phyloP scores from a whole-genome alignment of 2,113 vertebrate species.

The Planiliza haematocheilus region DNA sequence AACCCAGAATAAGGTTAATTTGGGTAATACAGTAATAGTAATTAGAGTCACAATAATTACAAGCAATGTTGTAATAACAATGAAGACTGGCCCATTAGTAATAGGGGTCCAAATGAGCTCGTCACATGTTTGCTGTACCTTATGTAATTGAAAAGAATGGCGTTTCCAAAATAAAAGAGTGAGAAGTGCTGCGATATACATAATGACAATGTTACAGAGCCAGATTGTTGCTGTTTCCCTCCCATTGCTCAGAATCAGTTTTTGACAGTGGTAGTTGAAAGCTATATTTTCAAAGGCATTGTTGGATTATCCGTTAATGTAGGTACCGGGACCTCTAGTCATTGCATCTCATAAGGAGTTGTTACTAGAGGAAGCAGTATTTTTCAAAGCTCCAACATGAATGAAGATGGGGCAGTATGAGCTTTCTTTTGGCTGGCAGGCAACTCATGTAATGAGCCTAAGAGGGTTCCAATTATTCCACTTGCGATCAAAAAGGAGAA shows the following conservation, averaged over 20 bases:
- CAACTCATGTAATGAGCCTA: constrained; percentile 83
- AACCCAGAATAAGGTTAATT: constrained; percentile 91
- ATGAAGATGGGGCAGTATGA: constrained; percentile 77
- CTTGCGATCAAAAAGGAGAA: constrained; percentile 81
- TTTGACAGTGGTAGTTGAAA: constrained; percentile 73
- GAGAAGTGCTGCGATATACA: constrained; percentile 39
- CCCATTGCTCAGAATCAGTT: constrained; percentile 53
- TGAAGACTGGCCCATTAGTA: constrained; percentile 66
- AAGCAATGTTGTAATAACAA: constrained; percentile 72
- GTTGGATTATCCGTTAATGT: constrained; percentile 77
- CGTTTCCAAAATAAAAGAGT: constrained; percentile 36
- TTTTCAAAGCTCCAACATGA: constrained; percentile 79
- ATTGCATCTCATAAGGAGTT: constrained; percentile 72
- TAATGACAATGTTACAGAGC: constrained; percentile 65
- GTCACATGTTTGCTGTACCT: constrained; percentile 43
- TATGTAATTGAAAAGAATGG: constrained; percentile 56
- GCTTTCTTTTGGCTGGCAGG: constrained; percentile 79
- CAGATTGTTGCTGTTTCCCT: constrained; percentile 64
- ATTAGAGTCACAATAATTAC: constrained; percentile 79
- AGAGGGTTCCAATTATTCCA: constrained; percentile 85
- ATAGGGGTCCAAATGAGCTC: constrained; percentile 51
- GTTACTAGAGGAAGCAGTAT: constrained; percentile 73
- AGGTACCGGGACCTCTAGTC: constrained; percentile 73
- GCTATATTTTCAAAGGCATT: constrained; percentile 73
- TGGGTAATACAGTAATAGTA: constrained; percentile 86